phyloP scores from a whole-genome alignment of 2,797 vertebrate genomes.

The Crax fasciolata region DNA sequence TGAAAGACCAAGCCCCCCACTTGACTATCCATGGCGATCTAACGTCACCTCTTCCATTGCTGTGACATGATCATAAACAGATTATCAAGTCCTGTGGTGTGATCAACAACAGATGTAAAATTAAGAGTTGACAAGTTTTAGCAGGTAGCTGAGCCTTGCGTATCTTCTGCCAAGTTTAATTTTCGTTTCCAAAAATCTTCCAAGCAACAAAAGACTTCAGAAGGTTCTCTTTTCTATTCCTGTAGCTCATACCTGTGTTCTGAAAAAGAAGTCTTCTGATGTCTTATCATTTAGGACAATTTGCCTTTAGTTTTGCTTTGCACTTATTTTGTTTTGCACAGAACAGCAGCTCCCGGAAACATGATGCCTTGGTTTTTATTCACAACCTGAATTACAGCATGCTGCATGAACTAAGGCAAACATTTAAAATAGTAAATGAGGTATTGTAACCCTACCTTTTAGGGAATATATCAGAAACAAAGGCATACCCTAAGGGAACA shows the following conservation, averaged over 20 bases:
- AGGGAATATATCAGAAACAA: background rate
- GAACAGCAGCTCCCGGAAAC: background rate
- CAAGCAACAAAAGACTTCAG: constrained; percentile 26
- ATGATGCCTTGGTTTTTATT: background rate
- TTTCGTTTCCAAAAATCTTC: constrained; percentile 70
- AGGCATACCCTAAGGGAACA: background rate
- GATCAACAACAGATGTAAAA: constrained; percentile 80
- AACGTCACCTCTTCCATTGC: constrained; percentile 66
- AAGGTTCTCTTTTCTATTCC: constrained; percentile 35
- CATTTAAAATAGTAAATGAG: background rate
- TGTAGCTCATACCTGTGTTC: background rate
- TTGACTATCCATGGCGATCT: constrained; percentile 73
- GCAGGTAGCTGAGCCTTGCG: constrained; percentile 71
- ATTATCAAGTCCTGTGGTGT: constrained; percentile 66
- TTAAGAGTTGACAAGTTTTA: constrained; percentile 78
- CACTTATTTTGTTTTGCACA: background rate
- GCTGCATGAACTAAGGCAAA: background rate
- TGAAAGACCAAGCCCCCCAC: constrained; percentile 68
- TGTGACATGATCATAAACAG: constrained; percentile 72
- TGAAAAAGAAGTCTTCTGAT: background rate
- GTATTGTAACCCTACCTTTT: background rate
- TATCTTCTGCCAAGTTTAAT: constrained; percentile 66
- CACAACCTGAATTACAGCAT: background rate
- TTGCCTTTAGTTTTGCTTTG: background rate
- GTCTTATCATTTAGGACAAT: background rate